phyloP scores from a whole-genome alignment of 2,113 vertebrate genomes.

The Peromyscus polionotus region DNA sequence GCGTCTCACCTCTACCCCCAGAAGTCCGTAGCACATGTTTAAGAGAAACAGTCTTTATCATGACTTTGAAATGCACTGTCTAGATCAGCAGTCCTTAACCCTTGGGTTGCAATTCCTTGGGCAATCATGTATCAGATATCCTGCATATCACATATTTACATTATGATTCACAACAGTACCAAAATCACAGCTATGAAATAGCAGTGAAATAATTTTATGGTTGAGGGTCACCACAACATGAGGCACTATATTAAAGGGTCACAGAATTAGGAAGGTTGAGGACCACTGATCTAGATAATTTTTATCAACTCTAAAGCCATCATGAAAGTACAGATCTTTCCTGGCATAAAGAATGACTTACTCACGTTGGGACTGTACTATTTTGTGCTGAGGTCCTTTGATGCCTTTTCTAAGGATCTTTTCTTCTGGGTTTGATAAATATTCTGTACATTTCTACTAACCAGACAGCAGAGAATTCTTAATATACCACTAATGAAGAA shows the following conservation, averaged over 20 bases:
- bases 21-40: fast-evolving
- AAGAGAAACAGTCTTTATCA: not conserved
- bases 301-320: not conserved
- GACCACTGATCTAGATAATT: not conserved
- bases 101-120: not conserved
- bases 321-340: not conserved
- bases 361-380: not conserved
- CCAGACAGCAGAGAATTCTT: not conserved
- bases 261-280: not conserved
- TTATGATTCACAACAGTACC: not conserved
- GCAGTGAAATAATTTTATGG: not conserved
- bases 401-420: not conserved
- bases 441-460: not conserved
- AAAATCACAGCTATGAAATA: not conserved
- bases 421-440: constrained; percentile 11
- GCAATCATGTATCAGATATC: not conserved
- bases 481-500: not conserved
- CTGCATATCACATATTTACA: not conserved
- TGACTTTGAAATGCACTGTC: not conserved
- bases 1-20: fast-evolving
- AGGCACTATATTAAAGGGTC: not conserved
- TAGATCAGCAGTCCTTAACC: not conserved
- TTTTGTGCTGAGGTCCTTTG: not conserved
- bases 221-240: not conserved
- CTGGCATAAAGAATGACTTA: not conserved